Base-by-base conservation (phyloP, 1,140 invertebrate species). In the Ceratina australensis region DNA sequence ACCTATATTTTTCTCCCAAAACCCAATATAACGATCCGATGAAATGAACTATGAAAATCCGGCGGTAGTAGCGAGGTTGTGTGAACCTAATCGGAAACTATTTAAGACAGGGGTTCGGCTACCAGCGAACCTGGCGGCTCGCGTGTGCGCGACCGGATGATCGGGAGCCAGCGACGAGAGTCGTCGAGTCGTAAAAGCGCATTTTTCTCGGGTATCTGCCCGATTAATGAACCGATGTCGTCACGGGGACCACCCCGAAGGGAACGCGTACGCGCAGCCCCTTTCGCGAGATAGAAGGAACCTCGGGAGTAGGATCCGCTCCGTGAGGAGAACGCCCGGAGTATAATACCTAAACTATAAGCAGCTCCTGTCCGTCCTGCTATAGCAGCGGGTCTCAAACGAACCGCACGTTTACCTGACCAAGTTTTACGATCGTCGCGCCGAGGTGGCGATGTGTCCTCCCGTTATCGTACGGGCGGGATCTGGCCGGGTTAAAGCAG, bases 361-460 rank as follows among this genome's bases (percentile, higher is more conserved):
- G 81, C 86, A 88, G 89, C 89, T 91, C 86, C 89, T 73, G 89
- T 89, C 87, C 80, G 72, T 77, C 78, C 72, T 77, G 71, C 77
- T 78, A 54, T 68, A 81, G 69, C 83, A 79, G 78, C 78, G 60
- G 64, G 75, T 83, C 85, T 89, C 91, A 92, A 91, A 92, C 89
- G 90, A 78, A 84, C 91, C 91, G 90, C 91, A 81, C 78, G 84
- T 89, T 89, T 91, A 90, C 90, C 90, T 91, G 90, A 83, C 84
- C 87, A 89, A 92, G 89, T 92, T 92, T 92, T 92, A 92, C 91
- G 91, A 92, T 91, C 91, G 89, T 91, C 91, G 90, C 88, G 89
- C 72, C 91, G 88, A 92, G 91, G 91, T 92, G 91, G 90, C 90
- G 91, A 92, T 92, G 91, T 91, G 90, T 91, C 89, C 90, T 85